Evolutionary conservation across 2,888 invertebrate species (phyloP).

Genomic region (Allygus modestus): DNA sequence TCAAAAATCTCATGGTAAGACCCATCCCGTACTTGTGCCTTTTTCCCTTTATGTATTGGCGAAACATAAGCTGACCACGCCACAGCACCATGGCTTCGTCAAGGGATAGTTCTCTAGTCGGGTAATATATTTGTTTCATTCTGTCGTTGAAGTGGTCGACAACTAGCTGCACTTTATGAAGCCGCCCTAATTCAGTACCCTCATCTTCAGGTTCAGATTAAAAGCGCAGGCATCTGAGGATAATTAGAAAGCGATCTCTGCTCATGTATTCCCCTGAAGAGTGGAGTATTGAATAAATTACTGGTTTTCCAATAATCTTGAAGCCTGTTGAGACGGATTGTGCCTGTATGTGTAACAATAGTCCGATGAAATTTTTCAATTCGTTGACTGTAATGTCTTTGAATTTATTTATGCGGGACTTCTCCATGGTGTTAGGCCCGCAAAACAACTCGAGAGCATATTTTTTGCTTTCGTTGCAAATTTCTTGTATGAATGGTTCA

Average conservation of each 20-base stretch:
- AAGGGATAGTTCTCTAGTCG: neutral
- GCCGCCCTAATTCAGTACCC: neutral
- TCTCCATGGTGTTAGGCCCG: neutral
- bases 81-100: neutral
- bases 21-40: neutral
- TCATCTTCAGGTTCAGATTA: neutral
- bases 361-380: neutral
- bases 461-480: neutral
- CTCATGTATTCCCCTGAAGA: neutral
- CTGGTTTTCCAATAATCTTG: constrained; percentile 3
- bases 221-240: neutral
- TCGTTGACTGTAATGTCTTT: neutral
- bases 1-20: neutral
- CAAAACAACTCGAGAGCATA: neutral
- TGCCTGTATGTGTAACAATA: neutral
- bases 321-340: neutral
- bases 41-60: neutral
- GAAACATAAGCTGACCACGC: neutral
- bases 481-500: neutral
- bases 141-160: neutral
- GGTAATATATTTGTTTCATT: neutral
- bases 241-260: neutral
- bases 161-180: neutral
- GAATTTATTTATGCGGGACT: neutral
- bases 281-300: neutral